These are phyloP conservation scores for Pygocentrus nattereri DNA, from an alignment of 2,797 vertebrate species.

Conservation along the genomic window DNA sequence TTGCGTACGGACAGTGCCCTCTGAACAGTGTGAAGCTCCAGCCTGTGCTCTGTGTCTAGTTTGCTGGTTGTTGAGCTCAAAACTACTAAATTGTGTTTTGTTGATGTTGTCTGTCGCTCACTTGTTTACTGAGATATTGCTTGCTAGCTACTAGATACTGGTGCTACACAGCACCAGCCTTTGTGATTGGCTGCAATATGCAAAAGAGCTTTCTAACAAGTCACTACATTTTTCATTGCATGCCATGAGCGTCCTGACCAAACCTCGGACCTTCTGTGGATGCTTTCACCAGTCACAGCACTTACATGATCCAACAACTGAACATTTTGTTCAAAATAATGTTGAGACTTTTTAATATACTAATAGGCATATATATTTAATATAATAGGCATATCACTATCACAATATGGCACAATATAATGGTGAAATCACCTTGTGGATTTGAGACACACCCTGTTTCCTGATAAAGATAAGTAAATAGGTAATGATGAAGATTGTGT, in stretches of 20 bases:
- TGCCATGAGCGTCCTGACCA: background rate
- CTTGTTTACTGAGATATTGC: background rate
- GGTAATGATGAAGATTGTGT: background rate
- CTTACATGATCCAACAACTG: background rate
- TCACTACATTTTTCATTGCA: background rate
- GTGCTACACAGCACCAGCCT: background rate
- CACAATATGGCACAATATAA: background rate
- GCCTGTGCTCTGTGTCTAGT: slow-evolving; percentile 16
- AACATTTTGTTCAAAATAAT: background rate
- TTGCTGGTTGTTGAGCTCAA: slow-evolving; percentile 38
- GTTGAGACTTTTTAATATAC: background rate
- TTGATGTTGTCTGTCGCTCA: background rate
- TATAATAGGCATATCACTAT: background rate
- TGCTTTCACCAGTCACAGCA: background rate
- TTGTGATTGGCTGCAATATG: background rate
- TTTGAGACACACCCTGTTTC: background rate
- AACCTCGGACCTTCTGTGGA: background rate
- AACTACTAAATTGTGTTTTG: slow-evolving; percentile 23
- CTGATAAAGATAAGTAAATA: background rate
- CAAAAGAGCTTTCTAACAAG: background rate
- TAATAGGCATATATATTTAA: no score
- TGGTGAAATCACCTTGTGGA: background rate
- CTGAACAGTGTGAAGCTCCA: slow-evolving; percentile 47
- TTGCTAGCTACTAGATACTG: background rate
- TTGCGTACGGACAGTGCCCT: slow-evolving; percentile 50